Evolutionary conservation across 2,888 invertebrate species (phyloP).

Genomic region (Synanthedon andrenaeformis): DNA sequence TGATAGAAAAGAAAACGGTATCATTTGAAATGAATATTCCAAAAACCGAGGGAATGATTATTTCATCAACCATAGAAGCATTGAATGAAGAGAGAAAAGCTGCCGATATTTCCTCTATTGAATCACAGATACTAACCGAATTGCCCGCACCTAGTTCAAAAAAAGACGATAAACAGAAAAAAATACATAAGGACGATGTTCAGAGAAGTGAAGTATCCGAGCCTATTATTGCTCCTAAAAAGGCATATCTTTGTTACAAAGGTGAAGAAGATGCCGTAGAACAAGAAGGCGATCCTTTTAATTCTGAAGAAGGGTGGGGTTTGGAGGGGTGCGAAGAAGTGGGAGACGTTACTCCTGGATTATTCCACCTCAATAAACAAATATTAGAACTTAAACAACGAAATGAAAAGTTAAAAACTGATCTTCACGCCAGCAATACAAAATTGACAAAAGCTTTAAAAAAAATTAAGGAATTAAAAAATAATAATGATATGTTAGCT

Average conservation of each 20-base stretch:
- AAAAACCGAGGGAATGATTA: slow-evolving; percentile 63
- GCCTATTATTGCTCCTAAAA: slow-evolving; percentile 60
- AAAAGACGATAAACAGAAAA: slow-evolving; percentile 24
- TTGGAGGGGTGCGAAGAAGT: slow-evolving; percentile 43
- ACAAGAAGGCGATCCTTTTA: slow-evolving; percentile 43
- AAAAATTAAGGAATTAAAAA: slow-evolving; percentile 86
- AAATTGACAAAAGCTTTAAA: slow-evolving; percentile 84
- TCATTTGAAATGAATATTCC: slow-evolving; percentile 63
- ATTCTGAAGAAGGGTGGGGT: slow-evolving; percentile 59
- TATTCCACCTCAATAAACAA: slow-evolving; percentile 70
- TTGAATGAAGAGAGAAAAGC: slow-evolving; percentile 28
- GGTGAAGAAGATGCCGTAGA: slow-evolving; percentile 20
- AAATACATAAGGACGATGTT: slow-evolving; percentile 13
- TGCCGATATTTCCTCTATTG: slow-evolving; percentile 35
- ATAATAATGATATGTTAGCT: slow-evolving; percentile 71
- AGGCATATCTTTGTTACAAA: slow-evolving; percentile 65
- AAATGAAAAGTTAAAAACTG: slow-evolving; percentile 68
- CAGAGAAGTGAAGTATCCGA: slow-evolving; percentile 23
- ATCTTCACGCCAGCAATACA: slow-evolving; percentile 74
- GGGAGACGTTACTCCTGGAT: slow-evolving; percentile 39
- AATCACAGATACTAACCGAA: slow-evolving; percentile 54
- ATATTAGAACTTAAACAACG: slow-evolving; percentile 71
- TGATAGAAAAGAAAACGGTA: slow-evolving; percentile 44
- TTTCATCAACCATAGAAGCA: slow-evolving; percentile 58
- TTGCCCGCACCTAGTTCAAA: slow-evolving; percentile 14